Evolutionary conservation across 1,140 invertebrate genomes (phyloP).

Genomic region (Solen grandis): DNA sequence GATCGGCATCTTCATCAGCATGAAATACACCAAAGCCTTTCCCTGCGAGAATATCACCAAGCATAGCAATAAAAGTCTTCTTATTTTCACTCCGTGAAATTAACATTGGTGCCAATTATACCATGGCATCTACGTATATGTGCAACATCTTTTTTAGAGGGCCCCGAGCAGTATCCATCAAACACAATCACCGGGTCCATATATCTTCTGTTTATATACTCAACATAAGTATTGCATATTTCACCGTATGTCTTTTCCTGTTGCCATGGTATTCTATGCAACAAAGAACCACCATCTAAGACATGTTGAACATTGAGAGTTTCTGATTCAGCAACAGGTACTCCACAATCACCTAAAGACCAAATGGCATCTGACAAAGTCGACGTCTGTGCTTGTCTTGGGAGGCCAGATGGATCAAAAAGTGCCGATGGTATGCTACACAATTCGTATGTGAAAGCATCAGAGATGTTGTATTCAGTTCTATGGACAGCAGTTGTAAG

Average conservation of each 20-base stretch:
- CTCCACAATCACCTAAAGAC: neutral
- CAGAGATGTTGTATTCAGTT: neutral
- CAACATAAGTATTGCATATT: constrained; percentile 1
- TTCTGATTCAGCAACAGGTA: neutral
- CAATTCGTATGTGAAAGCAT: constrained; percentile 38
- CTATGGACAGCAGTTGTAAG: constrained; percentile 12
- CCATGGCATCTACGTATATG: neutral
- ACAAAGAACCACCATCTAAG: constrained; percentile 14
- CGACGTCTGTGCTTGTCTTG: constrained; percentile 14
- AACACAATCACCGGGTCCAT: constrained; percentile 6
- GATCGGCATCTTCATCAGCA: constrained; percentile 29
- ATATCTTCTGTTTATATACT: constrained; percentile 8
- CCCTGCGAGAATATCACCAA: neutral
- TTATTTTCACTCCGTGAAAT: constrained; percentile 14
- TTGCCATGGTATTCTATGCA: constrained; percentile 37
- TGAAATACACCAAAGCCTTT: neutral
- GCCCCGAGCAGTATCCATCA: no score
- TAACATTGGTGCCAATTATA: neutral
- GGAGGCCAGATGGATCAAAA: constrained; percentile 31
- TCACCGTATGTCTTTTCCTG: neutral
- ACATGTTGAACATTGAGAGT: neutral
- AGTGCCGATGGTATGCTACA: constrained; percentile 7
- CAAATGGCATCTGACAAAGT: neutral
- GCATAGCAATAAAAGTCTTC: constrained; percentile 3
- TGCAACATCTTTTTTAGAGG: constrained; percentile 36